Evolutionary conservation across 2,888 invertebrate genomes (phyloP).

Genomic region (Chalcis sispes): DNA sequence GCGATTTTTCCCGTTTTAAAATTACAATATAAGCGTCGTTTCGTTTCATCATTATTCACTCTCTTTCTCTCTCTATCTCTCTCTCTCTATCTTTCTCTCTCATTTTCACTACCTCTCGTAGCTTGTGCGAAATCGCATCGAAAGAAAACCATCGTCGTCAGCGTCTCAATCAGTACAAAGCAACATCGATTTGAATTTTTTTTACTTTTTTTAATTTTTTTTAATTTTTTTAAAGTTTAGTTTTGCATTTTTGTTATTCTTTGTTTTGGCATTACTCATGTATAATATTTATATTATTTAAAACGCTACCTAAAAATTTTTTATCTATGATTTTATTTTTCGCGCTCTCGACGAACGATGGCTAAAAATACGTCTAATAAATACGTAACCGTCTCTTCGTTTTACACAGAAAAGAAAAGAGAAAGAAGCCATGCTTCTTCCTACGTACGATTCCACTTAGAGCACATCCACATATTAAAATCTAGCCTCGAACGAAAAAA

Average conservation of each 20-base stretch:
- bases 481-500: slow-evolving; percentile 9
- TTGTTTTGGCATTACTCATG: slow-evolving; percentile 28
- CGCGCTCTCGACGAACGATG: slow-evolving; percentile 26
- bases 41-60: slow-evolving; percentile 56
- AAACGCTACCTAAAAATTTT: slow-evolving; percentile 52
- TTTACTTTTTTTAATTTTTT: too few species aligned
- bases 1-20: slow-evolving; percentile 53
- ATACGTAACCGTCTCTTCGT: slow-evolving; percentile 68
- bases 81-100: slow-evolving; percentile 29
- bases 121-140: slow-evolving; percentile 31
- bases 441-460: slow-evolving; percentile 22
- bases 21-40: slow-evolving; percentile 58
- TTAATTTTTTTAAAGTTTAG: slow-evolving; percentile 7
- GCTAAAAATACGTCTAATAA: slow-evolving; percentile 66
- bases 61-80: slow-evolving; percentile 40
- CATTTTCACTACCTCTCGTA: slow-evolving; percentile 34
- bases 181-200: slow-evolving; percentile 33
- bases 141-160: slow-evolving; percentile 42
- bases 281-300: slow-evolving; percentile 49
- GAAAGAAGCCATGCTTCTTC: slow-evolving; percentile 4
- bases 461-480: slow-evolving; percentile 25
- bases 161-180: slow-evolving; percentile 35
- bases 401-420: slow-evolving; percentile 23
- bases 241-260: slow-evolving; percentile 18
- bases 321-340: slow-evolving; percentile 25